Evolutionary conservation across 2,113 vertebrate genomes (phyloP).

Genomic region (Bostrychus sinensis): DNA sequence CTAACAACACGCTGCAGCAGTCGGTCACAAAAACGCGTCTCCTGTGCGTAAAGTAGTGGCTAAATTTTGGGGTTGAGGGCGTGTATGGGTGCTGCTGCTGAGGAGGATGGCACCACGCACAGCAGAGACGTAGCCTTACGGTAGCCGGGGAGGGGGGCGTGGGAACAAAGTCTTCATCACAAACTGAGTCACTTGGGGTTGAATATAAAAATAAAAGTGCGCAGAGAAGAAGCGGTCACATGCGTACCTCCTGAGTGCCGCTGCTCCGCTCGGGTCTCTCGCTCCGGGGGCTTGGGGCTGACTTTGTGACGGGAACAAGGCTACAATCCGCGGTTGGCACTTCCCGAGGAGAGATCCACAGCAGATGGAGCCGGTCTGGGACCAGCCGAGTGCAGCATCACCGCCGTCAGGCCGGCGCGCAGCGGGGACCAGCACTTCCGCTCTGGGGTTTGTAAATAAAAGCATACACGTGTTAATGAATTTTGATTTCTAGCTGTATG

Average conservation of each 20-base stretch:
- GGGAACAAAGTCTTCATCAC: constrained; percentile 40
- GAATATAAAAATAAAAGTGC: background rate
- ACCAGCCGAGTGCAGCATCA: constrained; percentile 70
- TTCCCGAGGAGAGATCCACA: constrained; percentile 55
- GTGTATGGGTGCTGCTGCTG: background rate
- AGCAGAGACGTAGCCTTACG: background rate
- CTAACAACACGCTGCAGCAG: background rate
- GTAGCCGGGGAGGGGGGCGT: constrained; percentile 17
- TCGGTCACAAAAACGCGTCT: background rate
- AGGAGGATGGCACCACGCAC: background rate
- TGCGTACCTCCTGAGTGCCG: constrained; percentile 62
- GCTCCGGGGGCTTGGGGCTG: constrained; percentile 2
- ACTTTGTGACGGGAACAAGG: constrained; percentile 44
- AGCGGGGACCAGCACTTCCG: background rate
- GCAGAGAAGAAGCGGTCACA: background rate
- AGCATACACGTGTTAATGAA: background rate
- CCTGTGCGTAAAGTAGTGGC: constrained; percentile 2
- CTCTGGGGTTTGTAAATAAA: constrained; percentile 36
- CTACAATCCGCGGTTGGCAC: constrained; percentile 60
- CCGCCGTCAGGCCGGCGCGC: constrained; percentile 23
- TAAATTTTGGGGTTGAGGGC: background rate
- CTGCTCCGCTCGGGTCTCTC: constrained; percentile 47
- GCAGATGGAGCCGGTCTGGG: constrained; percentile 73
- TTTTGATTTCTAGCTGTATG: too few species aligned
- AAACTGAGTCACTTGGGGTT: background rate